These are phyloP conservation scores for Manis javanica DNA, from an alignment of 2,797 vertebrate species.

Conservation along the genomic window DNA sequence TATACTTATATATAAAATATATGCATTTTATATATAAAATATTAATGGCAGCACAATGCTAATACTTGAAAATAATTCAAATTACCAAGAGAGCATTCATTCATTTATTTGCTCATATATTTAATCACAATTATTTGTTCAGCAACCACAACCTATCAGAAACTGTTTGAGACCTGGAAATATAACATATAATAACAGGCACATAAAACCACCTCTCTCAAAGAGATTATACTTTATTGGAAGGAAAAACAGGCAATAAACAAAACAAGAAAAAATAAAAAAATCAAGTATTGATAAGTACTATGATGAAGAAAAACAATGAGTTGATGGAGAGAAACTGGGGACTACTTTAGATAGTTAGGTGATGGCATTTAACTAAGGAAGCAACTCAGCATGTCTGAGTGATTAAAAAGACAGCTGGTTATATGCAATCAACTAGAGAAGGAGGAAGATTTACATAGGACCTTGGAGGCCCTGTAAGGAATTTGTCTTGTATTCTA, in stretches of 20 bases:
- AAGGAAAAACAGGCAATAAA: not conserved
- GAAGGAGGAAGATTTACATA: not conserved
- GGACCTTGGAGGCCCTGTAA: not conserved
- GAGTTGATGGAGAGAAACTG: not conserved
- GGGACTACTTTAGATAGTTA: not conserved
- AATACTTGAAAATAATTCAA: conserved; percentile 4
- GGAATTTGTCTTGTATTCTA: conserved; percentile 19
- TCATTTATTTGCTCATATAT: not conserved
- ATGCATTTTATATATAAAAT: not conserved
- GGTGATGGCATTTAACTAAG: not conserved
- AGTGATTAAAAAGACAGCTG: not conserved
- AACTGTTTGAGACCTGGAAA: not conserved
- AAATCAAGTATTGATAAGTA: not conserved
- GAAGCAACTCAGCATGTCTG: not conserved
- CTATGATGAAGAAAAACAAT: not conserved
- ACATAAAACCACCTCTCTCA: not conserved
- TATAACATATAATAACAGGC: not conserved
- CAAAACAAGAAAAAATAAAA: not conserved
- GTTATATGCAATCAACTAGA: not conserved
- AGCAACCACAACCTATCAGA: not conserved
- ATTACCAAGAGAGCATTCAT: not conserved
- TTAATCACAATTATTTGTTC: not conserved
- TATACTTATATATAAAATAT: no score
- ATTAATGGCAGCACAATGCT: not conserved
- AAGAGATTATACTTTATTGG: not conserved